A percentile compares a stretch with the other conserved stretches of the same genome.
phyloP scores from a whole-genome alignment of 2,888 invertebrate species.

The Sinhomidia bicolor region DNA sequence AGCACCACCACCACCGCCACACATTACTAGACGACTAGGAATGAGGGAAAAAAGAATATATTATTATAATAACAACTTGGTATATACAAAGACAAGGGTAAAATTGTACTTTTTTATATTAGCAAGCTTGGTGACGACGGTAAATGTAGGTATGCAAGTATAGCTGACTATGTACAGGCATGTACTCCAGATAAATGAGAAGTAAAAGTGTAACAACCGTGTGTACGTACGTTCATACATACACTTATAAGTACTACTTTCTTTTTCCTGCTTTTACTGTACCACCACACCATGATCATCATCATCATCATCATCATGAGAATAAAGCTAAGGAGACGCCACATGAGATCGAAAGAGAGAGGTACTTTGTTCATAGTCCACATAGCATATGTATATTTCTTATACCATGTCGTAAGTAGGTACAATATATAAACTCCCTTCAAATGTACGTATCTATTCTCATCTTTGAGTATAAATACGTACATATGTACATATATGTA shows the following conservation, averaged over 20 bases:
- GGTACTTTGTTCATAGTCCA: conserved; percentile 7
- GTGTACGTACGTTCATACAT: neutral
- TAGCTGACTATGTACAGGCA: neutral
- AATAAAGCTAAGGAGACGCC: neutral
- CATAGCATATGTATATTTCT: neutral
- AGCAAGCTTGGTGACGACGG: neutral
- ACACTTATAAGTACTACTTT: neutral
- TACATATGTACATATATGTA: too few relatives aligned
- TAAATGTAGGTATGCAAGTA: neutral
- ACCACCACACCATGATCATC: neutral
- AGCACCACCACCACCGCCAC: neutral
- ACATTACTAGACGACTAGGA: conserved; percentile 44
- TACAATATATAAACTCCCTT: too few relatives aligned
- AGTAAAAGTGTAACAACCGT: conserved; percentile 53
- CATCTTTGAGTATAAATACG: neutral
- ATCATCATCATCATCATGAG: neutral
- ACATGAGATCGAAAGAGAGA: conserved; percentile 27
- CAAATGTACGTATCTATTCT: neutral
- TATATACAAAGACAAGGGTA: conserved; percentile 28
- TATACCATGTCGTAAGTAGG: too few relatives aligned
- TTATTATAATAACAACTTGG: conserved; percentile 38
- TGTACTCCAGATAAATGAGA: conserved; percentile 48
- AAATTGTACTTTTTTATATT: neutral
- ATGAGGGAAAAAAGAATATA: conserved; percentile 46
- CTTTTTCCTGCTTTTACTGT: neutral